These are phyloP conservation scores for Bursaphelenchus okinawaensis DNA, from an alignment of 2,888 invertebrate genomes.

Conservation along the genomic window DNA sequence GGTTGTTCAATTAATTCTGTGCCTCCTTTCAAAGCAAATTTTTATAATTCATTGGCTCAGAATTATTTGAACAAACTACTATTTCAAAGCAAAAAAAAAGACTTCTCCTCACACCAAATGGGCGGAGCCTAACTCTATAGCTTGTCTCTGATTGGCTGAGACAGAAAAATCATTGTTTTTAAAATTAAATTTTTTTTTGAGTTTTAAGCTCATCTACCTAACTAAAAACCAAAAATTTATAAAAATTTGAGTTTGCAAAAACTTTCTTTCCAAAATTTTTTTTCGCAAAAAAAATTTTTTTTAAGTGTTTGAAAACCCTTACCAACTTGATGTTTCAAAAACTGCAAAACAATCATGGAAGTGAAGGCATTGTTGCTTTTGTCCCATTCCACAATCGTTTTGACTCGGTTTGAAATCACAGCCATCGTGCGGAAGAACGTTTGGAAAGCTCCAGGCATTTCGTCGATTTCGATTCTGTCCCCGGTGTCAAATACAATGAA, in stretches of 20 bases:
- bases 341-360: conserved; percentile 45
- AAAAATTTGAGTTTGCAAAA: background rate
- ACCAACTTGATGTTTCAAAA: conserved; percentile 24
- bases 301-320: background rate
- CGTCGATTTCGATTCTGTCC: conserved; percentile 9
- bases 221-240: too few relatives aligned
- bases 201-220: too few relatives aligned
- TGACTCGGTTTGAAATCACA: conserved; percentile 15
- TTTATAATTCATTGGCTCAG: background rate
- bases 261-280: background rate
- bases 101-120: too few relatives aligned
- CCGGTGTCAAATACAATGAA: conserved; percentile 24
- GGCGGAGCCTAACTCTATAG: background rate
- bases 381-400: conserved; percentile 46
- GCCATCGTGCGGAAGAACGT: conserved; percentile 25
- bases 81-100: background rate
- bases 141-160: background rate
- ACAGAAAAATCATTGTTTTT: too few relatives aligned
- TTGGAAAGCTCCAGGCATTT: conserved; percentile 37
- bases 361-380: conserved; percentile 31
- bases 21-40: too few relatives aligned
- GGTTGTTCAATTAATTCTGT: too few relatives aligned
- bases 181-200: too few relatives aligned
- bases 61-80: background rate
- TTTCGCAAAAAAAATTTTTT: background rate